Conservation (phyloP, 2,113 vertebrate species). For the Misgurnus anguillicaudatus region DNA sequence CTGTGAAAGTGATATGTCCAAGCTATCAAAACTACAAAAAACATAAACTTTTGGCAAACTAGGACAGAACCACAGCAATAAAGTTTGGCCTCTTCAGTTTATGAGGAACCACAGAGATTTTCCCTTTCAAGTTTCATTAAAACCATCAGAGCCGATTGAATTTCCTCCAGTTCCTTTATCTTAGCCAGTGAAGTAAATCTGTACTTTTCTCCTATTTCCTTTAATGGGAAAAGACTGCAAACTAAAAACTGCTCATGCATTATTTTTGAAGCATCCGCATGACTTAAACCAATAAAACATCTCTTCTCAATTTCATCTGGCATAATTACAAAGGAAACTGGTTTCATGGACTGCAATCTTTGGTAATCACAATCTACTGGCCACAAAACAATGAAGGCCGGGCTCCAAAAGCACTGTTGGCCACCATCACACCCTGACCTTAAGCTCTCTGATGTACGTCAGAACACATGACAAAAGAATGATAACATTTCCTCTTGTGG, state of each 20-base stretch:
- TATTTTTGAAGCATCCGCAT: not conserved
- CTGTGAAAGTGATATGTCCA: not conserved
- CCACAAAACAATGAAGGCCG: not conserved
- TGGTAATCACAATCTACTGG: not conserved
- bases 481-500: not conserved
- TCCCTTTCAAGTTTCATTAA: not conserved
- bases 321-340: conserved; percentile 10
- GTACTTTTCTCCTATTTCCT: not conserved
- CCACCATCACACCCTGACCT: conserved; percentile 8
- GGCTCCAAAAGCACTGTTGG: not conserved
- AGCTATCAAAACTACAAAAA: not conserved
- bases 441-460: not conserved
- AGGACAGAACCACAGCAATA: not conserved
- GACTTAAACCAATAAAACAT: not conserved
- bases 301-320: conserved; percentile 9
- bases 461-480: not conserved
- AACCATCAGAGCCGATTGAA: not conserved
- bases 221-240: not conserved
- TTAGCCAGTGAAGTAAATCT: not conserved
- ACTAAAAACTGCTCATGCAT: not conserved
- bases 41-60: not conserved
- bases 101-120: not conserved
- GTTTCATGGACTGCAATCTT: conserved; percentile 2
- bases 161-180: not conserved
- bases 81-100: not conserved